phyloP scores from a whole-genome alignment of 1,140 invertebrate species.

The Apolygus lucorum region DNA sequence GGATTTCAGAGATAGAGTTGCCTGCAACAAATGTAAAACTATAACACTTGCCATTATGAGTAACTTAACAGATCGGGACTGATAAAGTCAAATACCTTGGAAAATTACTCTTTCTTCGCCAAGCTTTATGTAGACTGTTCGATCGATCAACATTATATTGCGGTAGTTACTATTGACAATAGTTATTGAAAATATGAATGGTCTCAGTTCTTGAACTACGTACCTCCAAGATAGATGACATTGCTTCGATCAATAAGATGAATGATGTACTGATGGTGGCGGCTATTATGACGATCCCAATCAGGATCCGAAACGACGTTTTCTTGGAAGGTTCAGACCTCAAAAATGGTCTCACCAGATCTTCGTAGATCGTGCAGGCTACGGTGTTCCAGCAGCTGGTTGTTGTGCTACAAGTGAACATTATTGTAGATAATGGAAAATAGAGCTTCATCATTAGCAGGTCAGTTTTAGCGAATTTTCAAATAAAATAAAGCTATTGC shows the following conservation, averaged over 20 bases:
- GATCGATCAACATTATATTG: no score
- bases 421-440: no score
- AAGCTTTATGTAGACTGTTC: no score
- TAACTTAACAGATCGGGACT: no score
- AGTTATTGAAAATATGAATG: no score
- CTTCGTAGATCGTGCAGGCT: neutral
- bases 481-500: no score
- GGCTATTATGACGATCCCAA: neutral
- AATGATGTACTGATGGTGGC: neutral
- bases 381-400: constrained; percentile 10
- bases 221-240: neutral
- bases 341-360: neutral
- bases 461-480: no score
- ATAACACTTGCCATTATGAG: neutral
- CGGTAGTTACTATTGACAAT: no score
- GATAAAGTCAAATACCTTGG: no score
- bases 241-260: neutral
- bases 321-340: neutral
- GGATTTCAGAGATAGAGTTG: neutral
- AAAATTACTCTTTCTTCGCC: no score
- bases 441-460: no score
- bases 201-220: no score
- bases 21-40: neutral
- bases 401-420: constrained; percentile 5
- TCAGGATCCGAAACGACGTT: neutral